Percentiles rank a stretch among this genome's conserved stretches.
phyloP scores from a whole-genome alignment of 2,113 vertebrate species.

The Xenopus laevis region DNA sequence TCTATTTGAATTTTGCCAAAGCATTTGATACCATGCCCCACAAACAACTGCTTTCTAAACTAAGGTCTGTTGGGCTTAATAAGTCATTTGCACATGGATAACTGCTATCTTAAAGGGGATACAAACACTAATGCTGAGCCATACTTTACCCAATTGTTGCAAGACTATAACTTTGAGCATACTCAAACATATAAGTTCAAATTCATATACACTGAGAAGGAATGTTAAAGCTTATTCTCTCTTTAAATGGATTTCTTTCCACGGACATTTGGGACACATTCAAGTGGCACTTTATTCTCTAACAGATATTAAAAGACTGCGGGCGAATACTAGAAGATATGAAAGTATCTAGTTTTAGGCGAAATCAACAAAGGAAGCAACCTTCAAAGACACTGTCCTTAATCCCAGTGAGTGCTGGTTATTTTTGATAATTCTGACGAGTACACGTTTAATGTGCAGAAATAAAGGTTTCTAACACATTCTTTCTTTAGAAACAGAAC shows the following conservation, averaged over 20 bases:
- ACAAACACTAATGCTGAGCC: too few relatives aligned
- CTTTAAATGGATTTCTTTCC: neutral
- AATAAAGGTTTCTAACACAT: neutral
- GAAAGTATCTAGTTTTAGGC: neutral
- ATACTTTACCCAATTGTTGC: too few relatives aligned
- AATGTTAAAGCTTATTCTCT: too few relatives aligned
- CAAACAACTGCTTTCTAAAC: too few relatives aligned
- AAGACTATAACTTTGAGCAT: too few relatives aligned
- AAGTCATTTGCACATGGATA: too few relatives aligned
- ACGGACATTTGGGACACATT: neutral
- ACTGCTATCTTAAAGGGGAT: too few relatives aligned
- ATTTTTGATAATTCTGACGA: neutral
- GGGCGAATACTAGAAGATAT: neutral
- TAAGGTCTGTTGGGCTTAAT: too few relatives aligned
- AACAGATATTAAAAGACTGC: neutral
- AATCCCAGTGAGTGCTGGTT: neutral
- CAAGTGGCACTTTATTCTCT: neutral
- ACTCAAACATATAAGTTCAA: too few relatives aligned
- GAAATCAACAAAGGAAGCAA: neutral
- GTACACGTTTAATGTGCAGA: neutral
- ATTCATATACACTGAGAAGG: too few relatives aligned
- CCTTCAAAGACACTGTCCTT: neutral
- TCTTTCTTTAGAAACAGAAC: neutral
- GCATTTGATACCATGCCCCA: too few relatives aligned
- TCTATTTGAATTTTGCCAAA: too few relatives aligned